Conservation (phyloP, 2,797 vertebrate species). For the Girardinus metallicus region DNA sequence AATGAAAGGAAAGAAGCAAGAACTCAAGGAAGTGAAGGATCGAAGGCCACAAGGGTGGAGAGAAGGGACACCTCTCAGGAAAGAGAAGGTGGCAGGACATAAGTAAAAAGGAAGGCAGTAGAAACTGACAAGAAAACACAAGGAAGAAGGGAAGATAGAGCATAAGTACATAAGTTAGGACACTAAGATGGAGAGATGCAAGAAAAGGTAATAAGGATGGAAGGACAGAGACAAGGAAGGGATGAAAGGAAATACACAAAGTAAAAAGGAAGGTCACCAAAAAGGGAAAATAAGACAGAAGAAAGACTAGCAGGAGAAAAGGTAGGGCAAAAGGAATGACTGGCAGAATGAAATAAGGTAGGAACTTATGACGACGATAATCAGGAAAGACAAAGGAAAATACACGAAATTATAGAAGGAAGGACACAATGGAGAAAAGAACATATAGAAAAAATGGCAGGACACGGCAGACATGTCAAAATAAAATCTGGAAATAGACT, state of each 20-base stretch:
- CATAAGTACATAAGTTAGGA: not conserved
- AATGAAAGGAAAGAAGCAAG: not conserved
- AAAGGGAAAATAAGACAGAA: not conserved
- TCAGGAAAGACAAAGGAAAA: not conserved
- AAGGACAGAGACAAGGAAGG: not conserved
- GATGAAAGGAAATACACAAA: not conserved
- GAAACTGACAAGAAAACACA: too few species aligned
- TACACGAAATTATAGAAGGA: not conserved
- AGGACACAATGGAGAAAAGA: not conserved
- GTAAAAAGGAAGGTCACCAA: not conserved
- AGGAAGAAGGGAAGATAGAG: not conserved
- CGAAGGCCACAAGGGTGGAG: not conserved
- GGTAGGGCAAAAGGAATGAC: not conserved
- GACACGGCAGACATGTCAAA: not conserved
- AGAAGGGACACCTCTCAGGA: not conserved
- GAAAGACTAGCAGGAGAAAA: not conserved
- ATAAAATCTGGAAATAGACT: not conserved
- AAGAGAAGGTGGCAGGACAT: too few species aligned
- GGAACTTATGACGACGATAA: not conserved
- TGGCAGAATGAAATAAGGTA: not conserved
- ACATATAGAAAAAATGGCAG: not conserved
- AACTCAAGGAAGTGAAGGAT: not conserved
- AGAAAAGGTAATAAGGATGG: not conserved
- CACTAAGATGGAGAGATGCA: not conserved
- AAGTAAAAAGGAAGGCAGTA: too few species aligned